Base-by-base conservation (phyloP, 1,140 invertebrate species). In the Drosophila gunungcola region DNA sequence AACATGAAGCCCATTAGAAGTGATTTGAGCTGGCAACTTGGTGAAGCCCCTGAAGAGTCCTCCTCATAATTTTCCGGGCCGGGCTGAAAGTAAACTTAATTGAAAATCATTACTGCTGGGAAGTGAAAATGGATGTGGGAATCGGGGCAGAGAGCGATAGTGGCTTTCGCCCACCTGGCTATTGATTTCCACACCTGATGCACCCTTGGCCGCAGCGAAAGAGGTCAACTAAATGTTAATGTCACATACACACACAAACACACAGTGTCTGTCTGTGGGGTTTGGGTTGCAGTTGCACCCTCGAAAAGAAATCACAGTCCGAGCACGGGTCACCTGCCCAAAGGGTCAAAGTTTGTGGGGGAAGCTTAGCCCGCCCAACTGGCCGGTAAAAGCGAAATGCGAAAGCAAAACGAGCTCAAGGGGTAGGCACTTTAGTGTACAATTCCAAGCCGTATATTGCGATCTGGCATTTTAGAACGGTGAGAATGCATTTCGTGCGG, bases 1-100 rank as follows among this genome's bases (percentile, higher is more conserved):
- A 91, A 91, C 89, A 91, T 89, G 88, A 91, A 90, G 85, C 80
- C 80, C 83, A 89, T 91, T 91, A 89, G 84, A 89, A 89, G 80
- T 89, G 84, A 89, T 89, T 89, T 89, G 80, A 89, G 84, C 84
- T 73, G 75, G 38, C 80, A 75, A 86, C 64, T 82, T 80, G 62
- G 69, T 68, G 84, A 89, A 89, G 69, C 84, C 84, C 78, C 78
- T 80, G 64, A 89, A 89, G 77, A 29, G 79, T 52, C 46, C 43
- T 43, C 56, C 46, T 89, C 84, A 89, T 89, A 89, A 89, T 80
- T 89, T 68, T 54, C 49, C 48, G 43, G 46, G 27, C 63, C 46
- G 51, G 73, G 55, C 43, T 39, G 65, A 72, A 79, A 68, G 75
- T 73, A 77, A 78, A 89, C 65, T 83, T 84, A 89, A 89, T 89